A percentile compares a stretch with the other conserved stretches of the same genome.
phyloP scores from a whole-genome alignment of 1,140 invertebrate genomes.

The Sycophaga agraensis region DNA sequence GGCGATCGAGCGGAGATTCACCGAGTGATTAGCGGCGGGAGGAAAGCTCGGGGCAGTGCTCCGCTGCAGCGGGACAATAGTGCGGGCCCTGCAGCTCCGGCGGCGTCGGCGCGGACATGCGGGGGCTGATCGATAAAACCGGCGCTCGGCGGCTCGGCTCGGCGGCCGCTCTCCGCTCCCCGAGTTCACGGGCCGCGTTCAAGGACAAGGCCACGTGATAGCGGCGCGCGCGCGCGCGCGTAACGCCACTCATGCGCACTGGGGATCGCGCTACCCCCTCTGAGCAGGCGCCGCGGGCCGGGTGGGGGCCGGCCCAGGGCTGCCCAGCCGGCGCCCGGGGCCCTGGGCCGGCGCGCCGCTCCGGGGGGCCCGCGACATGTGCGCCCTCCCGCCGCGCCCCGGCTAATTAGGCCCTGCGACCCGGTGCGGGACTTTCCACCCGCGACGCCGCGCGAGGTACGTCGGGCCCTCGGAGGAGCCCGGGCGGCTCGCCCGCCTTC shows the following conservation, averaged over 20 bases:
- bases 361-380: neutral
- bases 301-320: slow-evolving; percentile 7
- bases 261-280: too few species aligned
- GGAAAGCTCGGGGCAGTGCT: too few species aligned
- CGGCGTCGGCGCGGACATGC: neutral
- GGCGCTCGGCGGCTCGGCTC: slow-evolving; percentile 31
- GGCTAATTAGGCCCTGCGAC: neutral
- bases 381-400: neutral
- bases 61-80: too few species aligned
- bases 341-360: neutral
- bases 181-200: slow-evolving; percentile 60
- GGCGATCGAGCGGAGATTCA: too few species aligned
- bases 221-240: slow-evolving; percentile 45
- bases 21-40: neutral
- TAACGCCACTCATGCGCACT: slow-evolving; percentile 36
- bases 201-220: slow-evolving; percentile 62
- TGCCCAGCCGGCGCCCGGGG: neutral
- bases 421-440: too few species aligned
- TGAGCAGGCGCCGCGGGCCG: slow-evolving; percentile 42
- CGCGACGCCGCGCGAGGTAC: too few species aligned
- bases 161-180: neutral
- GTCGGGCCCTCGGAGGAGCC: too few species aligned
- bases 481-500: too few species aligned
- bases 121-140: slow-evolving; percentile 59
- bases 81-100: neutral